Evolutionary conservation across 2,113 vertebrate species (phyloP).

Genomic region (Tychaedon coryphoeus): DNA sequence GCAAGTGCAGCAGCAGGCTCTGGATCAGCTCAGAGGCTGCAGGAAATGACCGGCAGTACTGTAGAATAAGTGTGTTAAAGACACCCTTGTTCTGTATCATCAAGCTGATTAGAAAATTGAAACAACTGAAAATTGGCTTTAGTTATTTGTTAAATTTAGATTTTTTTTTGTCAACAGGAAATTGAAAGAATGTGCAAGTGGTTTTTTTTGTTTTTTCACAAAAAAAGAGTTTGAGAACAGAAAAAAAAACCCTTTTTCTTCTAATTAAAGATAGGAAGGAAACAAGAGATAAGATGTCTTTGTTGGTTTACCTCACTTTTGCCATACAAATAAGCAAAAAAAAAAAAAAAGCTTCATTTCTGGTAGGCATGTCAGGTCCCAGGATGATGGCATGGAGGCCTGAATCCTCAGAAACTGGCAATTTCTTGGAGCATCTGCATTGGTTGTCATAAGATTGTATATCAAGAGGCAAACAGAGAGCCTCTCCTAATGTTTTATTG

Average conservation of each 20-base stretch:
- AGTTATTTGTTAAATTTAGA: background rate
- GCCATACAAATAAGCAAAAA: background rate
- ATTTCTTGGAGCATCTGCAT: background rate
- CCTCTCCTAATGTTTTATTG: constrained; percentile 7
- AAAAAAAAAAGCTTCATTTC: background rate
- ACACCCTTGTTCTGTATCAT: background rate
- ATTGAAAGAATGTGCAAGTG: background rate
- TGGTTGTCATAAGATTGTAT: background rate
- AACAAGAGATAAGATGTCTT: background rate
- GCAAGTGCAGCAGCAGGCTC: background rate
- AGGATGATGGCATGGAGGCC: background rate
- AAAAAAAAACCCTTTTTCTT: background rate
- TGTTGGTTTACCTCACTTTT: background rate
- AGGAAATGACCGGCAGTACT: background rate
- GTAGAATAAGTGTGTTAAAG: constrained; percentile 7
- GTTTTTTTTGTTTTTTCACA: background rate
- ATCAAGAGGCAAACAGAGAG: background rate
- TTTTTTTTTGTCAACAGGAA: background rate
- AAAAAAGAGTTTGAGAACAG: background rate
- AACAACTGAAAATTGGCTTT: background rate
- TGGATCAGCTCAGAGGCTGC: background rate
- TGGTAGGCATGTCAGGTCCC: background rate
- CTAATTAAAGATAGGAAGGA: background rate
- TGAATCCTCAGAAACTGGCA: background rate
- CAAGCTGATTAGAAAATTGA: background rate